Percentiles rank a stretch among this genome's conserved stretches.
Conservation (phyloP, 2,888 invertebrate genomes). For the Odontocolon sp. region DNA sequence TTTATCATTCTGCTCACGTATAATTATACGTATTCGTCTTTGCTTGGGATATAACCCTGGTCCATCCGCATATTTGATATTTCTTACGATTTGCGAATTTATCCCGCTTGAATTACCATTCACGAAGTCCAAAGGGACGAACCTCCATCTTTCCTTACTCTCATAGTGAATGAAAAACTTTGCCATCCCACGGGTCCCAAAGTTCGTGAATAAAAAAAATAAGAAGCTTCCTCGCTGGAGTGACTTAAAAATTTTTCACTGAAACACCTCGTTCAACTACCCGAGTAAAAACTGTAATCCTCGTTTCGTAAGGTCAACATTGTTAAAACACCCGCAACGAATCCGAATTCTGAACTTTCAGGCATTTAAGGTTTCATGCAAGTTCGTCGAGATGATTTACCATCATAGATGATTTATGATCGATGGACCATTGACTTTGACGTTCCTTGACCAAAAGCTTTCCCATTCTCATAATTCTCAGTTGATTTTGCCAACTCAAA, state of each 20-base stretch:
- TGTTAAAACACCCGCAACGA: neutral
- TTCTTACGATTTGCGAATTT: conserved; percentile 49
- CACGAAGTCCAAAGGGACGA: conserved; percentile 7
- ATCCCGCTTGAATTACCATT: conserved; percentile 34
- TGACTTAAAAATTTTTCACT: conserved; percentile 35
- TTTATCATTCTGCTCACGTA: conserved; percentile 56
- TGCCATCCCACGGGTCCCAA: neutral
- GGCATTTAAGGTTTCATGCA: neutral
- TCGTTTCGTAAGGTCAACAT: too few species aligned
- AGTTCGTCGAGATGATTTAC: too few species aligned
- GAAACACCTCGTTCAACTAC: conserved; percentile 6
- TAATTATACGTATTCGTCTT: conserved; percentile 56
- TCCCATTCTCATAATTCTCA: neutral
- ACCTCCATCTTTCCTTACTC: neutral
- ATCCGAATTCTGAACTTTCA: neutral
- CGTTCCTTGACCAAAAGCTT: neutral
- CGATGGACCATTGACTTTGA: neutral
- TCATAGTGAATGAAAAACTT: conserved; percentile 28
- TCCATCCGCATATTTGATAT: conserved; percentile 23
- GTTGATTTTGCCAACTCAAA: neutral
- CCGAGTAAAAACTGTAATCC: too few species aligned
- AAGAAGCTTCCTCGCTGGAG: neutral
- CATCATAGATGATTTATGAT: conserved; percentile 8
- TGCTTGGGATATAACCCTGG: conserved; percentile 9
- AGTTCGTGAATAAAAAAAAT: conserved; percentile 23